A percentile compares a stretch with the other conserved stretches of the same genome.
phyloP scores from a whole-genome alignment of 2,113 vertebrate species.

The Anthoscopus minutus region DNA sequence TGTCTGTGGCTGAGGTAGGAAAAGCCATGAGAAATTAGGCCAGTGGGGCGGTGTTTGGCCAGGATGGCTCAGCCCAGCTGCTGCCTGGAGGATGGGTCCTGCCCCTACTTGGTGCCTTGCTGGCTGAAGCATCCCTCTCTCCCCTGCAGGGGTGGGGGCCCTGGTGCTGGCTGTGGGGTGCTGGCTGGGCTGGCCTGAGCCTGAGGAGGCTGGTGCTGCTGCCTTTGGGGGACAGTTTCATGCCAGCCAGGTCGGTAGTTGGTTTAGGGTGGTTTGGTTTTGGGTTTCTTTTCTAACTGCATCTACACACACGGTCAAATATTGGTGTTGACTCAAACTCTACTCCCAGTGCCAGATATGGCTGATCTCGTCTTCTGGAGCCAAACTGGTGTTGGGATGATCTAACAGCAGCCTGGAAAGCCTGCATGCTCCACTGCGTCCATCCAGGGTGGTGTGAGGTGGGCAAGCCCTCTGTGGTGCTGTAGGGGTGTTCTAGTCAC shows the following conservation, averaged over 20 bases:
- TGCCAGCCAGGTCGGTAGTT: background rate
- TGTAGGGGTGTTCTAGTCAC: accelerated
- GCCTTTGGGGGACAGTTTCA: background rate
- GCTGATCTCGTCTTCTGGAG: background rate
- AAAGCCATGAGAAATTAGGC: accelerated
- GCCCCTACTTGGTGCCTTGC: background rate
- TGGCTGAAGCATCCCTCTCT: background rate
- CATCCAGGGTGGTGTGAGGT: accelerated
- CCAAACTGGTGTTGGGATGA: background rate
- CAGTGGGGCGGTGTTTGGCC: background rate
- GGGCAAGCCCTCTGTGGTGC: background rate
- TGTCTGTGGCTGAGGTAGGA: accelerated
- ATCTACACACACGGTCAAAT: background rate
- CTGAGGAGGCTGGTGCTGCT: accelerated
- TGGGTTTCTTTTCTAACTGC: background rate
- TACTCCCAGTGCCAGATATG: background rate
- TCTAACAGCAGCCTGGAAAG: background rate
- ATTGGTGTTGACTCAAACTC: background rate
- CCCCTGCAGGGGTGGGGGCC: background rate
- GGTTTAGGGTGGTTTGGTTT: background rate
- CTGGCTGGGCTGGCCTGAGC: background rate
- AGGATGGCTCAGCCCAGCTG: accelerated
- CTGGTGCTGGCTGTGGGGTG: background rate
- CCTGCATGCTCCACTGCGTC: accelerated
- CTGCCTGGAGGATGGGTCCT: background rate